A percentile compares a stretch with the other conserved stretches of the same genome.
Evolutionary conservation across 1,140 invertebrate genomes (phyloP).

Genomic region (Drosophila erecta): DNA sequence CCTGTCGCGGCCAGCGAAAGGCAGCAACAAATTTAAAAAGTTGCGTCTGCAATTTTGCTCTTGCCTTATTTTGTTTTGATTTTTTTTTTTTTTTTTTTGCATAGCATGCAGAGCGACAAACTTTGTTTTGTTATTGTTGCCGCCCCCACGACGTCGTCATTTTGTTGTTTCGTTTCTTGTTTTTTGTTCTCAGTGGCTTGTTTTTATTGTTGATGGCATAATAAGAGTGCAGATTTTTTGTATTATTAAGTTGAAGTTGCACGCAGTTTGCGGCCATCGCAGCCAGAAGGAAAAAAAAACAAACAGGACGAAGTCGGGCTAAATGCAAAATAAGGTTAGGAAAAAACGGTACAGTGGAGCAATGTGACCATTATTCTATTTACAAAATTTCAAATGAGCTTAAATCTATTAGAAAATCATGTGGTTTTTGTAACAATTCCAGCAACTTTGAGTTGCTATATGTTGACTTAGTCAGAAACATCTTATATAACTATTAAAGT

Average conservation of each 20-base stretch:
- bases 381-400: no score
- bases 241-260: constrained; percentile 79
- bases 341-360: constrained; percentile 3
- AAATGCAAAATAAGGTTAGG: constrained; percentile 57
- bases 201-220: constrained; percentile 79
- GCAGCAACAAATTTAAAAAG: constrained; percentile 48
- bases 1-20: constrained; percentile 40
- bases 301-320: constrained; percentile 7
- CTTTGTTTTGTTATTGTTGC: constrained; percentile 58
- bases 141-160: constrained; percentile 27
- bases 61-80: constrained; percentile 37
- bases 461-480: not conserved
- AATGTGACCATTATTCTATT: not conserved
- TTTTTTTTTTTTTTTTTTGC: constrained; percentile 6
- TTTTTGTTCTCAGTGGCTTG: constrained; percentile 39
- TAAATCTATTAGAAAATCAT: not conserved
- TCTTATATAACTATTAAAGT: not conserved
- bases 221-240: constrained; percentile 74
- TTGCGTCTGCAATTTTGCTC: constrained; percentile 48
- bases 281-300: constrained; percentile 23
- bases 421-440: not conserved
- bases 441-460: no score
- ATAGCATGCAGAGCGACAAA: constrained; percentile 51
- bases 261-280: constrained; percentile 60
- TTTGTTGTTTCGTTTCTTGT: constrained; percentile 31